Conservation (phyloP, 2,113 vertebrate species). For the Osmerus eperlanus region DNA sequence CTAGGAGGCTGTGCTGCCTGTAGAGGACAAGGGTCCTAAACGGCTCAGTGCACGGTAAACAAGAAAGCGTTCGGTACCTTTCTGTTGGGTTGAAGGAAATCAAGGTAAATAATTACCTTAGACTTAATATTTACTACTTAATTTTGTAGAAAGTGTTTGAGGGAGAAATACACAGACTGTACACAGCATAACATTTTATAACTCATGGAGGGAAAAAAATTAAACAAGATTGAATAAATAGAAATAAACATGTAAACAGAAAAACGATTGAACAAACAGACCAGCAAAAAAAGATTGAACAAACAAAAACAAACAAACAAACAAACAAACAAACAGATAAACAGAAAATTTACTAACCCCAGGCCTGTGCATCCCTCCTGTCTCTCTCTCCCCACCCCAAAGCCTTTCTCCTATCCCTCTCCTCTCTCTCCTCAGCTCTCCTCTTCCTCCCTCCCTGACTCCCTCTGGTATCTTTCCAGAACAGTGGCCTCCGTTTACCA, state of each 20-base stretch:
- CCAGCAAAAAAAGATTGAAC: not conserved
- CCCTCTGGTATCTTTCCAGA: slow-evolving; percentile 64
- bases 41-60: too few species aligned
- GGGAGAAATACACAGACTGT: not conserved
- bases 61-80: too few species aligned
- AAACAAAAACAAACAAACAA: not conserved
- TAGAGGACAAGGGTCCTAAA: too few species aligned
- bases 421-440: slow-evolving; percentile 14
- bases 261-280: not conserved
- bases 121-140: too few species aligned
- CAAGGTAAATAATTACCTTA: too few species aligned
- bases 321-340: slow-evolving; percentile 16
- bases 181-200: too few species aligned
- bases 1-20: not conserved
- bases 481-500: slow-evolving; percentile 75
- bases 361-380: not conserved
- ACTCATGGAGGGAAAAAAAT: not conserved
- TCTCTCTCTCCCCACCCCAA: slow-evolving; percentile 5
- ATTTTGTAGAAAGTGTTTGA: too few species aligned
- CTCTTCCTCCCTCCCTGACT: slow-evolving; percentile 27
- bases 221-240: not conserved
- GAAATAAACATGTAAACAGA: not conserved
- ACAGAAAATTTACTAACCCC: not conserved
- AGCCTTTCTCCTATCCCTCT: not conserved
- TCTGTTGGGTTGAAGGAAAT: too few species aligned